A percentile compares a stretch with the other conserved stretches of the same genome.
Evolutionary conservation across 2,113 vertebrate species (phyloP).

Genomic region (Gracilinanus agilis): DNA sequence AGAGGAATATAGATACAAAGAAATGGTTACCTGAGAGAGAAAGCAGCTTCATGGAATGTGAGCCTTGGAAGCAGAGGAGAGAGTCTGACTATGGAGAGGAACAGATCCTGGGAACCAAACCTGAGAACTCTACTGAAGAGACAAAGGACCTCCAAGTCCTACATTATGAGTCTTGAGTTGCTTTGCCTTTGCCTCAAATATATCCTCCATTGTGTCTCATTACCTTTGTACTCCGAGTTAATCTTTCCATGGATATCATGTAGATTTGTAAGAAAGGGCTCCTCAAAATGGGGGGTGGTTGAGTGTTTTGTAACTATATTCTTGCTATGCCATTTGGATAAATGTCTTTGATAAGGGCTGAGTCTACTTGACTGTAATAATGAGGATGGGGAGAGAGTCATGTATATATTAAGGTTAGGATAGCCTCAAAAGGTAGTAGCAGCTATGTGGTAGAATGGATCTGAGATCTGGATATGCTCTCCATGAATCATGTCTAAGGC

Average conservation of each 20-base stretch:
- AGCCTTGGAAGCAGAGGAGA: background rate
- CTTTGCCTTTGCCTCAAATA: background rate
- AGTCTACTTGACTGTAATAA: too few species aligned
- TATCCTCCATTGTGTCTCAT: too few species aligned
- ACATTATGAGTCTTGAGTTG: too few species aligned
- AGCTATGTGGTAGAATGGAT: too few species aligned
- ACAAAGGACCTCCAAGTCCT: too few species aligned
- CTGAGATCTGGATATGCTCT: background rate
- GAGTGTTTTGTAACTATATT: background rate
- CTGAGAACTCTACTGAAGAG: background rate
- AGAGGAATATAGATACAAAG: background rate
- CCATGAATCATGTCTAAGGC: background rate
- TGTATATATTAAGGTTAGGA: background rate
- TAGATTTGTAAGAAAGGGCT: too few species aligned
- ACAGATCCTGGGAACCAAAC: background rate
- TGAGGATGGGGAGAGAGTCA: background rate
- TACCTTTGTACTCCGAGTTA: too few species aligned
- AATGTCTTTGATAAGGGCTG: background rate
- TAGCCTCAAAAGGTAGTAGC: background rate
- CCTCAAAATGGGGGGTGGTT: too few species aligned
- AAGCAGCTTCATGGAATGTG: background rate
- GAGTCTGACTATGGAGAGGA: background rate
- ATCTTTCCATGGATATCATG: background rate
- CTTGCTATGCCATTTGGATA: background rate
- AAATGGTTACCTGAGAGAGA: background rate